Conservation (phyloP, 2,113 vertebrate genomes). For the Oreochromis spilurus region DNA sequence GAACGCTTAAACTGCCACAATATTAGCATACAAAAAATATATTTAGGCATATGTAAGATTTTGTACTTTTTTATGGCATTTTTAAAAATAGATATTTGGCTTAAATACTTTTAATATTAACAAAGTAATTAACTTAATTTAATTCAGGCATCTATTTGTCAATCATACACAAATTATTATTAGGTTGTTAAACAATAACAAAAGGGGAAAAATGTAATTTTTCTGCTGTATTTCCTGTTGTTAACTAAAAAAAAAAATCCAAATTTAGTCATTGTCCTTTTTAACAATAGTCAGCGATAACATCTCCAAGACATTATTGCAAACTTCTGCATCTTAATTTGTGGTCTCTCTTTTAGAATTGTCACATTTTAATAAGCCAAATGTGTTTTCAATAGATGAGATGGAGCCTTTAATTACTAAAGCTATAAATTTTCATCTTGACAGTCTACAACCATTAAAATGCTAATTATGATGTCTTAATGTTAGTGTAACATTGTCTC, state of each 20-base stretch:
- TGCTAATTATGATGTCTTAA: background rate
- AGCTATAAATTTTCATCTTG: background rate
- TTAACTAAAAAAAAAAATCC: background rate
- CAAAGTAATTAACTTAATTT: background rate
- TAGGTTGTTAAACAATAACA: background rate
- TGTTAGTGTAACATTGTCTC: background rate
- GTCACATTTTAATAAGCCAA: background rate
- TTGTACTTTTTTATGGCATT: background rate
- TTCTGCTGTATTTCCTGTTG: background rate
- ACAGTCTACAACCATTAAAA: background rate
- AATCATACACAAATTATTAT: background rate
- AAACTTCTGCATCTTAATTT: background rate
- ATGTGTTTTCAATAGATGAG: background rate
- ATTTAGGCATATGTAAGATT: background rate
- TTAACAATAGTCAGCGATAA: background rate
- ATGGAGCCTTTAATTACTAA: background rate
- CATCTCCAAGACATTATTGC: background rate
- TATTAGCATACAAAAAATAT: background rate
- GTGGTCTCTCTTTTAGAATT: background rate
- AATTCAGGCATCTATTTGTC: background rate
- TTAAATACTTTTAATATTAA: background rate
- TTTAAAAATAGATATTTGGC: background rate
- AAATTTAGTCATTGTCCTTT: background rate
- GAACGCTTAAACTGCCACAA: background rate
- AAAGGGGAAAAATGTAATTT: rapidly evolving